Base-by-base conservation (phyloP, 1,140 invertebrate genomes). In the Caenorhabditis tropicalis region DNA sequence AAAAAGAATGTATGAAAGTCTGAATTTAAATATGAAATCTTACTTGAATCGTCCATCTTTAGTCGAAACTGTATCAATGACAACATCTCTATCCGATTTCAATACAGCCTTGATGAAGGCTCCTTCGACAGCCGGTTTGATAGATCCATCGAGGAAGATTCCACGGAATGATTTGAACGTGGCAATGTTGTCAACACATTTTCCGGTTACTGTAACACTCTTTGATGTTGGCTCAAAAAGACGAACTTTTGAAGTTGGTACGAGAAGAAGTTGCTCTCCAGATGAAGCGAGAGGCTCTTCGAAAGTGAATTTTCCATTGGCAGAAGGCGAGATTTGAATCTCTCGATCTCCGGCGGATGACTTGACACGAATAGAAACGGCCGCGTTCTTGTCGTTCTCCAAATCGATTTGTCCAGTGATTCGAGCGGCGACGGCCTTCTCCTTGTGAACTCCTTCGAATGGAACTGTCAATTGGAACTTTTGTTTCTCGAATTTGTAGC, bases 181-280 rank as follows among this genome's bases (percentile, higher is more conserved):
- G 24, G 31, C 84, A 24, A 51, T 51, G 10, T 85, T 51, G 5
- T 82, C n/a, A 27, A 74, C 31, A 79, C 84, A 85, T 21, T 82
- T 58, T 70, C 84, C 84, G 31, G 39, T 80, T 29, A 79, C 39
- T 2, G 48, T 53, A 29, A 84, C 19, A 16, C 5, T 70, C 29
- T 70, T 65, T 43, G 58, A 83, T 10, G 46, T 70, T 43, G 95
- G 95, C 81, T 92, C 93, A 89, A 96, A 96, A 27, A 96, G 92
- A 49, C 96, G 65, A 19, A 81, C 27, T 6, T 65, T 43, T 9
- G 83, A 84, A 1, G 70, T 60, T 43, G 83, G 83, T 15, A 84
- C 56, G n/a, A 84, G 1, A 0, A 74, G 9, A 19, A 84, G 16
- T 7, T 74, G 60, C 29, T 82, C 46, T 80, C 58, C 80, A n/a